phyloP scores from a whole-genome alignment of 2,797 vertebrate species.

The Urosaurus nigricauda region DNA sequence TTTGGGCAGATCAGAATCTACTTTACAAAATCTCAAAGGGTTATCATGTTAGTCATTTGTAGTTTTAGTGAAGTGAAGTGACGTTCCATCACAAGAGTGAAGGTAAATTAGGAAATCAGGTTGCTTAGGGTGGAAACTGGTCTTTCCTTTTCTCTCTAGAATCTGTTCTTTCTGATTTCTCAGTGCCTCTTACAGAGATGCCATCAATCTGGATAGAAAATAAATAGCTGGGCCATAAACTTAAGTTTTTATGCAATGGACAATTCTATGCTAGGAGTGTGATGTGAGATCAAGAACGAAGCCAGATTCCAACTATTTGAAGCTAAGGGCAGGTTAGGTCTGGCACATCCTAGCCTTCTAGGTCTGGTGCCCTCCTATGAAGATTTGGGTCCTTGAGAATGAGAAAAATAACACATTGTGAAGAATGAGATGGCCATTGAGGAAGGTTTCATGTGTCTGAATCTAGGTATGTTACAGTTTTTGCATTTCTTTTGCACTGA shows the following conservation, averaged over 20 bases:
- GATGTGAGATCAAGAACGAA: neutral
- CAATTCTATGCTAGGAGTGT: neutral
- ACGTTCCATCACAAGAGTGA: neutral
- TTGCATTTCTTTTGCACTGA: slow-evolving; percentile 8
- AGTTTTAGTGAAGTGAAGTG: neutral
- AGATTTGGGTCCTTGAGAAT: neutral
- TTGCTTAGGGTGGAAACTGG: neutral
- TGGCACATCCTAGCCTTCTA: no score
- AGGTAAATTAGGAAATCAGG: neutral
- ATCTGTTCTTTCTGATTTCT: neutral
- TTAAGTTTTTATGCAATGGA: neutral
- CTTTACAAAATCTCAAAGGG: neutral
- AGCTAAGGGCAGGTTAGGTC: neutral
- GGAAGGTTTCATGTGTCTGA: neutral
- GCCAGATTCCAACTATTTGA: neutral
- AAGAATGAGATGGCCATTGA: neutral
- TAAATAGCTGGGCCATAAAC: neutral
- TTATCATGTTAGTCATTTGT: neutral
- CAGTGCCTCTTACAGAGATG: neutral
- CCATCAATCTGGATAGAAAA: neutral
- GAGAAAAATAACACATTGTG: neutral
- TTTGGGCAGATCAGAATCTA: neutral
- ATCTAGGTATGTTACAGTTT: neutral
- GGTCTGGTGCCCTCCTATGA: neutral
- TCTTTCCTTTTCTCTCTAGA: neutral